Evolutionary conservation across 2,797 vertebrate species (phyloP), one percentile per base, ranked within the genome.

Genomic region (Sebastes cheni): DNA sequence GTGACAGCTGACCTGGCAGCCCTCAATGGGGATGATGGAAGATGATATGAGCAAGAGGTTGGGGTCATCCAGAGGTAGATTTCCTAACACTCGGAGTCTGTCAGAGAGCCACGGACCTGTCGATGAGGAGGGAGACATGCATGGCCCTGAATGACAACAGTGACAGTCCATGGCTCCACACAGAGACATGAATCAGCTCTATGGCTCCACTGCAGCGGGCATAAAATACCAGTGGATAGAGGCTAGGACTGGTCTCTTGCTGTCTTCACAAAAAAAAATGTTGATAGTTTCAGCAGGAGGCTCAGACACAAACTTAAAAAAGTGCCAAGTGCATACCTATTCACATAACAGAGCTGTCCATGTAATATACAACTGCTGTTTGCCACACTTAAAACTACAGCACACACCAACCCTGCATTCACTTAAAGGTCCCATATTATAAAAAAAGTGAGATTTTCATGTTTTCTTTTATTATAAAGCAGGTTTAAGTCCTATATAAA

Each of bases 1-100:
- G 65, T 81, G 91, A 93, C 92, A 92, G 91, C 91, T 91, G 92
- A 93, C 88, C 89, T 87, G 86, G 87, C 88, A 87, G 79, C 84
- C 84, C 84, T 82, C 82, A 67, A 55, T 76, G 65, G 74, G 39
- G 72, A 85, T 85, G 86, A 93, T 88, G 80, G 89, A 88, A 52
- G 79, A 87, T 74, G 77, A 78, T 82, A 88, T 80, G 81, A 90
- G 75, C 75, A 75, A 73, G n/a, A 32, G 61, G 25, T 4, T 8
- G 67, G 85, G 92, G 91, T 93, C 89, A 90, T 86, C 72, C 72
- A 82, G 80, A 91, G 89, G 89, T 91, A 91, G 87, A 88, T 86
- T 88, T 92, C 84, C 72, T 50, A 76, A 81, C 80, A 85, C 70
- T 86, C 20, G 50, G 69, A 89, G 79, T 87, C 65, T 86, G 79